phyloP scores from a whole-genome alignment of 2,797 vertebrate species.

The Danio aesculapii region DNA sequence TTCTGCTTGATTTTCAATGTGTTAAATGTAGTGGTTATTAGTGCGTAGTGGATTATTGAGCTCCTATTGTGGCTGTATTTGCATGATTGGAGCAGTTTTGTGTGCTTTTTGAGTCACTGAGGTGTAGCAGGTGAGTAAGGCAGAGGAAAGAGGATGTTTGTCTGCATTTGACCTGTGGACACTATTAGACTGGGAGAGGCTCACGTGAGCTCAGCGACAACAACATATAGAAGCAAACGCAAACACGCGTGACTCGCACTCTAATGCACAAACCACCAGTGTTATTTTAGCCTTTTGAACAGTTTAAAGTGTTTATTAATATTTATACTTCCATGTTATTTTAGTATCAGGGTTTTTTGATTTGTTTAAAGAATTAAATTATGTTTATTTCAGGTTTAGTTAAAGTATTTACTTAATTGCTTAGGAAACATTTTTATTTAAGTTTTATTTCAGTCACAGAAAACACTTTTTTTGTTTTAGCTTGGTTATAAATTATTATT shows the following conservation, averaged over 20 bases:
- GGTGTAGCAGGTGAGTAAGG: constrained; percentile 26
- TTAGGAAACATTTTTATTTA: too few relatives aligned
- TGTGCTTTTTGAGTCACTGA: constrained; percentile 19
- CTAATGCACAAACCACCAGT: background rate
- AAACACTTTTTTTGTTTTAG: too few relatives aligned
- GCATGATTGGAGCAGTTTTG: background rate
- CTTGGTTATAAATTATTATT: too few relatives aligned
- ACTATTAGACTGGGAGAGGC: constrained; percentile 45
- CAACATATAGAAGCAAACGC: constrained; percentile 19
- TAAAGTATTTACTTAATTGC: too few relatives aligned
- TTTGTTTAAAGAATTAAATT: too few relatives aligned
- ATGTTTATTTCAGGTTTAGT: too few relatives aligned
- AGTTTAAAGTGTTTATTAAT: background rate
- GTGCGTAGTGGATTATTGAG: background rate
- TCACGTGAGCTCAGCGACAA: constrained; percentile 33
- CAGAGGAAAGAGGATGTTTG: constrained; percentile 47
- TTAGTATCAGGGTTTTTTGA: too few relatives aligned
- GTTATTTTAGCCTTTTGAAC: background rate
- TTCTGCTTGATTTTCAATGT: background rate
- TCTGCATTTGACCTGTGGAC: constrained; percentile 47
- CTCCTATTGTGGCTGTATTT: background rate
- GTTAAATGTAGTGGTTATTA: background rate
- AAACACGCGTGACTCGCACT: constrained; percentile 12
- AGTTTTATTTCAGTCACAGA: too few relatives aligned
- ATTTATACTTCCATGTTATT: too few relatives aligned